Percentiles rank a stretch among this genome's conserved stretches.
Evolutionary conservation across 2,113 vertebrate genomes (phyloP).

Genomic region (Leucopsar rothschildi): DNA sequence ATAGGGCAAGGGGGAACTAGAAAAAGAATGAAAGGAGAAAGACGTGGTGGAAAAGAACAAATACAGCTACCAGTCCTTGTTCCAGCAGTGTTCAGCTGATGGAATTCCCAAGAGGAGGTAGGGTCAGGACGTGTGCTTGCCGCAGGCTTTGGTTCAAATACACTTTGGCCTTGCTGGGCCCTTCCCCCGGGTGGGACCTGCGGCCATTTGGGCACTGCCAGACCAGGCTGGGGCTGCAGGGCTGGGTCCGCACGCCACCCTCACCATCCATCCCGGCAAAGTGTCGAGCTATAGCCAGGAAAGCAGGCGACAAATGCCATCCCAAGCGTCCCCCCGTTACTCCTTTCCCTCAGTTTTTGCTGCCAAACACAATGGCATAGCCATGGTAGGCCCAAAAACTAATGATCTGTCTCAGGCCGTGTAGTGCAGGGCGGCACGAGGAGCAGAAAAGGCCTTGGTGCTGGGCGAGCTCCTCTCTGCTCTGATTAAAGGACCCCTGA

Average conservation of each 20-base stretch:
- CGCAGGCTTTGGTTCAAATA: not conserved
- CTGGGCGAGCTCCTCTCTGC: not conserved
- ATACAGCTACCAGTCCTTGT: too few species aligned
- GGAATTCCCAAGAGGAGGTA: not conserved
- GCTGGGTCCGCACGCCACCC: too few species aligned
- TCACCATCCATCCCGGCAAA: too few species aligned
- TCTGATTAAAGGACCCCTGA: not conserved
- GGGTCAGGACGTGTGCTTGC: not conserved
- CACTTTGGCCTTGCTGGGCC: not conserved
- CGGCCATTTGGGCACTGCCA: not conserved
- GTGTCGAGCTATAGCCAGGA: too few species aligned
- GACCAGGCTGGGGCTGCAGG: not conserved
- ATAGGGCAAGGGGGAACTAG: too few species aligned
- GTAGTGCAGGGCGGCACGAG: fast-evolving
- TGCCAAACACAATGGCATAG: not conserved
- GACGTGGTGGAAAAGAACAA: not conserved
- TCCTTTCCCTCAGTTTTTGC: not conserved
- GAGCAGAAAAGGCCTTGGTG: not conserved
- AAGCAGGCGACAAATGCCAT: not conserved
- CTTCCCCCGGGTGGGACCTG: not conserved
- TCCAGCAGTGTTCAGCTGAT: fast-evolving
- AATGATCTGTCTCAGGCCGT: not conserved
- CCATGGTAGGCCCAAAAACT: fast-evolving
- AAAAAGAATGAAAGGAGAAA: not conserved
- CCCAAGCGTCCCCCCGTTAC: fast-evolving